Base-by-base conservation (phyloP, 2,797 vertebrate genomes). In the Poeciliopsis infans region DNA sequence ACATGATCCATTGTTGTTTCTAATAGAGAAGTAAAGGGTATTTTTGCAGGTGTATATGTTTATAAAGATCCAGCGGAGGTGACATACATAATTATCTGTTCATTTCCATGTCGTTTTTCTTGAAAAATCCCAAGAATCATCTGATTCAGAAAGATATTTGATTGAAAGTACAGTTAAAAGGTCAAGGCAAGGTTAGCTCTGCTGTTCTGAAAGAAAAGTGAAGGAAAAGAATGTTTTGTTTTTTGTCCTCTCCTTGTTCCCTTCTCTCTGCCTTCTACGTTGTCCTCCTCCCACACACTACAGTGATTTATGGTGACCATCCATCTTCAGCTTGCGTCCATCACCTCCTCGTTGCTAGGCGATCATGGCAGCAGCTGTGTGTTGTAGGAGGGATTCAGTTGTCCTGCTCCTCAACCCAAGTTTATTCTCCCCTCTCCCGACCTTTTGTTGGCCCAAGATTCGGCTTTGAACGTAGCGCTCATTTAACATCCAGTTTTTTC, bases 271-370 rank as follows among this genome's bases (percentile, higher is more conserved):
- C 86, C 88, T 88, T 83, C 87, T 91, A 82, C 83, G 86, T 75
- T 75, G 74, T 96, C 95, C 95, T 96, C 96, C 95, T 95, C 94
- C 95, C 95, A 93, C 95, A 95, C 96, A 95, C 95, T 96, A 95
- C 97, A 95, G 96, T 98, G 97, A 99, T 98, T 99, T 98, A 99
- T 99, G 97, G 96, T 97, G 97, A 96, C 97, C 97, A 99, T 99
- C 98, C 97, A 98, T 99, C 98, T 99, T 97, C 96, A 94, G 96
- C 94, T 96, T 96, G 89, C 96, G 97, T 98, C 97, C 97, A 98
- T 98, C 97, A 98, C 96, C 96, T 97, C 96, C 96, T 96, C 97
- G 97, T 99, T 99, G 97, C 97, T 97, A 97, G 97, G 98, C 96
- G 95, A 98, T 99, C 94, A 97, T 97, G 95, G 97, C 96, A 97